Evolutionary conservation across 2,888 invertebrate species (phyloP), one percentile per base, ranked within the genome.

Genomic region (Pachydiplax longipennis): DNA sequence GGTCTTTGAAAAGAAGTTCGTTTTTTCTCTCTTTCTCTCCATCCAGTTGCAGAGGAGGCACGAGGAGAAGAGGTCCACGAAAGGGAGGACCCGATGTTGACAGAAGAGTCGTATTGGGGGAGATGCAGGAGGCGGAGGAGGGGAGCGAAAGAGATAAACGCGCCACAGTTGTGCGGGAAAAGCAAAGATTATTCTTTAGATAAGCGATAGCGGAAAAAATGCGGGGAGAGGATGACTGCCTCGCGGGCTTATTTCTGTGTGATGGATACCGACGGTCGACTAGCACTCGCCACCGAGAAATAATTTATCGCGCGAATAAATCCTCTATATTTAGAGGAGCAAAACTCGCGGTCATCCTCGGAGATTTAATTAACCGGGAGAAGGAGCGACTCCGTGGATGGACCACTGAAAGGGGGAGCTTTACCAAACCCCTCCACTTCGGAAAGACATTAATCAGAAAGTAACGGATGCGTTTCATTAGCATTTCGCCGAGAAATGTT

Each of bases 141-240:
- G 44, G 35, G 61, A 22, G n/a, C 5, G 58, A 87, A 35, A 65
- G 87, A 61, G 73, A 73, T 73, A 73, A 73, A 73, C 73, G 73
- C 73, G 61, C 61, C 87, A 61, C 87, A 87, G 61, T 87, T 58
- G 87, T 40, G 87, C 48, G 87, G 61, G 87, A 87, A 87, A 87
- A 87, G 87, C 87, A 87, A 65, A 87, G 87, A 87, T 87, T 58
- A 58, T 61, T 65, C 87, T 37, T 61, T 22, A 87, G 87, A 87
- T 87, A 87, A 87, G 87, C 87, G 37, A 22, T 87, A 61, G 87
- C 87, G 61, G 40, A 87, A 58, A 25, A 18, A 58, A 58, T 58
- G 35, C 12, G n/a, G 83, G 35, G 53, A 83, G 58, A 35, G 58
- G 53, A 83, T 53, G 18, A 83, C 44, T 53, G 31, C 12, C 82